Evolutionary conservation across 2,888 invertebrate species (phyloP), one percentile per base, ranked within the genome.

Genomic region (Rotaria macrura): DNA sequence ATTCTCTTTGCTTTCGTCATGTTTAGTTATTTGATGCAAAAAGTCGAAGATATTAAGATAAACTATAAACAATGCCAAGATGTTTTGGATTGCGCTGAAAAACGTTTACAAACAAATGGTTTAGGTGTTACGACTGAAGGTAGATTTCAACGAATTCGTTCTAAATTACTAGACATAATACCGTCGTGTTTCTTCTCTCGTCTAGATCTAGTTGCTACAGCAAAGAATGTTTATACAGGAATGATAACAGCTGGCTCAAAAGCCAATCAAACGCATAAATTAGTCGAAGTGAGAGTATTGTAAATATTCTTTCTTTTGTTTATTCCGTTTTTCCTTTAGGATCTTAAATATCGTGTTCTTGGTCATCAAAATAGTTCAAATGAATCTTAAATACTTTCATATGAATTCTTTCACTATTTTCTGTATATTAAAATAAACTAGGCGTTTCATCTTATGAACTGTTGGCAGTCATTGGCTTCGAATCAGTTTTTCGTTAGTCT

Each of bases 11-110:
- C n/a, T n/a, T n/a, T n/a, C n/a, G n/a, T n/a, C n/a, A n/a, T n/a
- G n/a, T n/a, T 79, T 79, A 79, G 79, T 79, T 79, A 79, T 79
- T 43, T 79, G 9, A 79, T 79, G 79, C 79, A 79, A 79, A 79
- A 79, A 79, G 79, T 79, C 12, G 79, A 79, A 40, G 79, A 79
- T 43, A 79, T 79, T n/a, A 79, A 79, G 34, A 38, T 43, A 3
- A 40, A 43, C 43, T 79, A 79, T 43, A 79, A 79, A 25, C 40
- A 79, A 40, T 79, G 79, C n/a, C 43, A 79, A 79, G 79, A 79
- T 43, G 43, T 79, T 79, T 79, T 79, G 43, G 79, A 79, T 79
- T 79, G 79, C n/a, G 79, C 79, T 25, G 79, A 79, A 79, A 79
- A 79, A 79, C 79, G 79, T 43, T 79, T 79, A 79, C 79, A 79